Conservation (phyloP, 2,113 vertebrate genomes). For the Thinocorus orbignyianus region DNA sequence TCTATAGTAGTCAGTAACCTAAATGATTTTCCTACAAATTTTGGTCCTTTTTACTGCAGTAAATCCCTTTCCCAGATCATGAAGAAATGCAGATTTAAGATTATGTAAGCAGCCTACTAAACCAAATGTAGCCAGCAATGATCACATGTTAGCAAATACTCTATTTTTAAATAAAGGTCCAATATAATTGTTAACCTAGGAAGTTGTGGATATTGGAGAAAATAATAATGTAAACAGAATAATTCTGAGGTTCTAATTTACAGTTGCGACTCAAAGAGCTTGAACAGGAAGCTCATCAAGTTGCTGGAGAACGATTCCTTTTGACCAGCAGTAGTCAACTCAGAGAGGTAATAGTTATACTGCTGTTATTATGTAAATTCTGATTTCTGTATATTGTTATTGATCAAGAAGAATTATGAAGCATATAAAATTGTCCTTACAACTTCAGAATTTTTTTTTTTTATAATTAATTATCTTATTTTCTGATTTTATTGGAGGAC, state of each 20-base stretch:
- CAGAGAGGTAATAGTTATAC: constrained; percentile 71
- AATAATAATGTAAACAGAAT: neutral
- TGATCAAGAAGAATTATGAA: neutral
- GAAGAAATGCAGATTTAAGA: neutral
- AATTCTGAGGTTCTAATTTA: neutral
- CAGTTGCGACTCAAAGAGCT: constrained; percentile 86
- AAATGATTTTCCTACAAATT: neutral
- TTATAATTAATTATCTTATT: neutral
- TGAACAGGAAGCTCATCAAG: constrained; percentile 86
- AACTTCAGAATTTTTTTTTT: neutral
- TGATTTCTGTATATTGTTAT: neutral
- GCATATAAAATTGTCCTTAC: neutral
- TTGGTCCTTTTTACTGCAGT: neutral
- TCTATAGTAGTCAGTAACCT: neutral
- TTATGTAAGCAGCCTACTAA: neutral
- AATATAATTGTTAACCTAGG: neutral
- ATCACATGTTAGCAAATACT: neutral
- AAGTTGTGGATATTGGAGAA: neutral
- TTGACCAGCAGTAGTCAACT: constrained; percentile 88
- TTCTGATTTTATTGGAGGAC: neutral
- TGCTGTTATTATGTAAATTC: neutral
- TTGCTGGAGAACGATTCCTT: constrained; percentile 87
- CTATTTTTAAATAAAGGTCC: neutral
- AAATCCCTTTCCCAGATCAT: neutral
- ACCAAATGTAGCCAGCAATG: neutral